Base-by-base conservation (phyloP, 2,113 vertebrate species). In the Tiliqua scincoides region DNA sequence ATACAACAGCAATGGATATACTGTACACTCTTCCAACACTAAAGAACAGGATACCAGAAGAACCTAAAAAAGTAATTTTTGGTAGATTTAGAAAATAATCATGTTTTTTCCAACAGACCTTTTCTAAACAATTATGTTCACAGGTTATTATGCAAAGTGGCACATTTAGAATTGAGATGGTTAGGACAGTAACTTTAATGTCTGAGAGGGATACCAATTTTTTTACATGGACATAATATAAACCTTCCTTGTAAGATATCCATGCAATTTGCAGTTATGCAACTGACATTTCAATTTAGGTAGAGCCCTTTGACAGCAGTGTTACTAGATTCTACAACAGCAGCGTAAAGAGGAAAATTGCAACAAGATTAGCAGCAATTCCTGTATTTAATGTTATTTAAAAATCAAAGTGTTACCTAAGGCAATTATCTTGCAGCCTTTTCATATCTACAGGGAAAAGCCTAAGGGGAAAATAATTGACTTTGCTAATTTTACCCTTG, bases 401-500 rank as follows among this genome's bases (percentile, higher is more conserved):
- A 97, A 96, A 96, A 96, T 95, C 95, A 95, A 96, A 97, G 96
- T 90, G 85, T 95, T 96, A 96, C 95, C 96, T 96, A 96, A 93
- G 94, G 96, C 96, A 97, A 96, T 97, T 97, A 96, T 94, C 94
- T 95, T 93, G 89, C 95, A 96, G 94, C 91, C 92, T 93, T 90
- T 90, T 96, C 95, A 95, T 95, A 96, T 97, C 97, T 96, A 95
- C 91, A 96, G 95, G 96, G 96, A 97, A 95, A 97, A 95, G 95
- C 94, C 95, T 93, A 91, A 93, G 94, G 95, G 70, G 94, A 96
- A 96, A 97, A 96, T 97, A 97, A 97, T 94, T 96, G 95, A 95
- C 96, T 97, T 95, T 92, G 94, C 94, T 97, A 97, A 97, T 97
- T 97, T 97, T 96, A 96, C 95, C 94, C 95, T 91, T 96, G 97